A percentile compares a stretch with the other conserved stretches of the same genome.
Evolutionary conservation across 2,113 vertebrate genomes (phyloP).

Genomic region (Vulpes lagopus): DNA sequence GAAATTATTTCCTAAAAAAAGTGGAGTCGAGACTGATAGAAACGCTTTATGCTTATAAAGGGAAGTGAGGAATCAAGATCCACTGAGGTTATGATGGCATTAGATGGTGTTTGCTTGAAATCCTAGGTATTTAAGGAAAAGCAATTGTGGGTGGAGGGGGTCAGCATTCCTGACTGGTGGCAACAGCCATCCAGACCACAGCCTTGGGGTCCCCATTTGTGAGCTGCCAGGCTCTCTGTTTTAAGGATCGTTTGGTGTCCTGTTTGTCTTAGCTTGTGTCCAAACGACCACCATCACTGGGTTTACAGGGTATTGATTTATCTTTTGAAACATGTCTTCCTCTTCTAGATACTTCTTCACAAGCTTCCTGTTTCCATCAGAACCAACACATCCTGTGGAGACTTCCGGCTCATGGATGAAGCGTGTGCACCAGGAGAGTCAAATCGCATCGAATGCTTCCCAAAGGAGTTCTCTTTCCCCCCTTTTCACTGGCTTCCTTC

Average conservation of each 20-base stretch:
- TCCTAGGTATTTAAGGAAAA: background rate
- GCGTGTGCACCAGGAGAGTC: rapidly evolving
- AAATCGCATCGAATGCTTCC: rapidly evolving
- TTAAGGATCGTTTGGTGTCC: background rate
- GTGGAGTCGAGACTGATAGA: background rate
- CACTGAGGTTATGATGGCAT: background rate
- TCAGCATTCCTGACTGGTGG: background rate
- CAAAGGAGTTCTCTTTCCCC: background rate
- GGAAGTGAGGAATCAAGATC: background rate
- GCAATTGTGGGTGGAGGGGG: rapidly evolving
- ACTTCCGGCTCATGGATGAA: background rate
- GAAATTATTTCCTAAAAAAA: background rate
- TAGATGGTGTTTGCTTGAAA: background rate
- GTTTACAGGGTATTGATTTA: constrained; percentile 42
- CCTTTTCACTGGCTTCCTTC: constrained; percentile 47
- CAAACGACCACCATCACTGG: background rate
- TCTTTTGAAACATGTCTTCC: constrained; percentile 66
- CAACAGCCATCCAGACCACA: background rate
- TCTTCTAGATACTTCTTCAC: background rate
- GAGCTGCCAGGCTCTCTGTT: rapidly evolving
- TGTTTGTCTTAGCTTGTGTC: constrained; percentile 32
- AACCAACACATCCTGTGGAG: background rate
- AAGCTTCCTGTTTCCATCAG: constrained; percentile 67
- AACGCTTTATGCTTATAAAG: background rate
- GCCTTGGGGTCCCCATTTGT: background rate